These are phyloP conservation scores for Dendrolimus houi DNA, from an alignment of 2,888 invertebrate species.

Conservation along the genomic window DNA sequence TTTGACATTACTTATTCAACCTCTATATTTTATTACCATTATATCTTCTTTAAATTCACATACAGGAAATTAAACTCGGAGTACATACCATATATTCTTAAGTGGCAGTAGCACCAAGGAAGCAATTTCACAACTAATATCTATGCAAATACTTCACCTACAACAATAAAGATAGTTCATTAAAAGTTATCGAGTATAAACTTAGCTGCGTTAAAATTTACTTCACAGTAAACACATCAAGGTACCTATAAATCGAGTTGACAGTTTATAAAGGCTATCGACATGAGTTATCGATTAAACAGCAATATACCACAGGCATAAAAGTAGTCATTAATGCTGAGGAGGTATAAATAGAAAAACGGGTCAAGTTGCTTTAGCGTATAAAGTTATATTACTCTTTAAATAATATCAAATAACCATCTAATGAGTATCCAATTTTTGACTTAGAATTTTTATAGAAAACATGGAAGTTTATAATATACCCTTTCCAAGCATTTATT, in stretches of 20 bases:
- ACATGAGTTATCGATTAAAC: conserved; percentile 29
- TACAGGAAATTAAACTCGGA: neutral
- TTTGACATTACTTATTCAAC: too few relatives aligned
- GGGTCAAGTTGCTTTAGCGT: neutral
- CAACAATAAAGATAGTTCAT: conserved; percentile 24
- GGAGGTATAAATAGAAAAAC: conserved; percentile 25
- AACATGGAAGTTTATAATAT: too few relatives aligned
- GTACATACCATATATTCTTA: neutral
- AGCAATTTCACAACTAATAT: conserved; percentile 56
- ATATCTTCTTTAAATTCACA: too few relatives aligned
- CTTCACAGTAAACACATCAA: conserved; percentile 1
- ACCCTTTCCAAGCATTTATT: too few relatives aligned
- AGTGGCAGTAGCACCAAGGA: conserved; percentile 7
- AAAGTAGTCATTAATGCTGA: conserved; percentile 26
- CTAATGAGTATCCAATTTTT: too few relatives aligned
- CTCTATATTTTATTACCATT: too few relatives aligned
- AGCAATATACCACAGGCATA: conserved; percentile 29
- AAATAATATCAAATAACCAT: too few relatives aligned
- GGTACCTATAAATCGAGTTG: conserved; percentile 10
- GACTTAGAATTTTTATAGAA: too few relatives aligned
- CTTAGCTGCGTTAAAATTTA: neutral
- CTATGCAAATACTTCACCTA: conserved; percentile 50
- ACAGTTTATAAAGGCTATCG: conserved; percentile 20
- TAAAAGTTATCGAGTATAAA: conserved; percentile 16
- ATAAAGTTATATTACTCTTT: neutral